Evolutionary conservation across 2,888 invertebrate species (phyloP).

Genomic region (Drymonia ruficornis): DNA sequence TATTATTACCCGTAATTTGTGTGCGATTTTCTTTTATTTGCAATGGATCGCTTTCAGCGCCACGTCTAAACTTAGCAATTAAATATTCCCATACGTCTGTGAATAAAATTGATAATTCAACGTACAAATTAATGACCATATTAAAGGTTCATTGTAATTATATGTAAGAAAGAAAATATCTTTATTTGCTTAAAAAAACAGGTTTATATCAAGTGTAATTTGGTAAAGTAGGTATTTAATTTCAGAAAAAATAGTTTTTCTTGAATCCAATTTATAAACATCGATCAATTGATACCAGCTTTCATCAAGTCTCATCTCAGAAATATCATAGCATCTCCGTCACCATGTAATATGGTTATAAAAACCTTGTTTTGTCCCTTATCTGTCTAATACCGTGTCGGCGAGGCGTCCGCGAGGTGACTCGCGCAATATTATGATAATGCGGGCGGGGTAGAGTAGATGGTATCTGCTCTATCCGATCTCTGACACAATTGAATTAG

Average conservation of each 20-base stretch:
- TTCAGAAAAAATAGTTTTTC: too few relatives aligned
- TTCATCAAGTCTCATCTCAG: not conserved
- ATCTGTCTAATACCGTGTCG: slow-evolving; percentile 47
- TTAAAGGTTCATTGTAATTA: too few relatives aligned
- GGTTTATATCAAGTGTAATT: too few relatives aligned
- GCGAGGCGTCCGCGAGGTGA: slow-evolving; percentile 65
- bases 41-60: slow-evolving; percentile 11
- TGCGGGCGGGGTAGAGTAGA: slow-evolving; percentile 74
- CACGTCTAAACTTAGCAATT: not conserved
- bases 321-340: not conserved
- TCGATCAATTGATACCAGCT: not conserved
- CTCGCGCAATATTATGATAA: slow-evolving; percentile 83
- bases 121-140: too few relatives aligned
- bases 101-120: too few relatives aligned
- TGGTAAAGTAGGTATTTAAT: too few relatives aligned
- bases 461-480: slow-evolving; percentile 72
- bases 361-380: slow-evolving; percentile 11
- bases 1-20: slow-evolving; percentile 47
- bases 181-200: too few relatives aligned
- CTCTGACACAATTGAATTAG: slow-evolving; percentile 83
- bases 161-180: too few relatives aligned
- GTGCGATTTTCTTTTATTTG: slow-evolving; percentile 26
- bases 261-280: too few relatives aligned
- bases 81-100: not conserved
- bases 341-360: slow-evolving; percentile 10